Evolutionary conservation across 1,140 invertebrate genomes (phyloP).

Genomic region (Drosophila melanica): DNA sequence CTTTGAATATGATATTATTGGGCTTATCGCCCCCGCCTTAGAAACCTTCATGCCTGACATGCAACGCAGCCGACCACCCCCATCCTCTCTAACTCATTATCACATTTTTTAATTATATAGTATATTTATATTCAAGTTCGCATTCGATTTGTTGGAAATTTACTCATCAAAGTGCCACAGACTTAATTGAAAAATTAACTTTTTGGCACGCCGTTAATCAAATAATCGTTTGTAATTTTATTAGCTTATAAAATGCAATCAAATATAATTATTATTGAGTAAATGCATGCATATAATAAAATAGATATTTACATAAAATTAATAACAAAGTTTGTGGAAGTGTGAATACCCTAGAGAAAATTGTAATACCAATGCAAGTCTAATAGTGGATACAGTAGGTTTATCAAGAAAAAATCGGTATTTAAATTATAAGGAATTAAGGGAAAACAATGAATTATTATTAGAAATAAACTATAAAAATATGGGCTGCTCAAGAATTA

Average conservation of each 20-base stretch:
- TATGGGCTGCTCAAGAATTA: not conserved
- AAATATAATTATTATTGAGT: conserved; percentile 32
- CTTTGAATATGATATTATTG: conserved; percentile 17
- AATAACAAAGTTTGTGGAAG: not conserved
- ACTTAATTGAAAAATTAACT: conserved; percentile 57
- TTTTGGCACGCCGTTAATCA: conserved; percentile 43
- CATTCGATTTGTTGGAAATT: conserved; percentile 2
- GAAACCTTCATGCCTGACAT: conserved; percentile 14
- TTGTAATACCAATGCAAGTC: no score
- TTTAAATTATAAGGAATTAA: no score
- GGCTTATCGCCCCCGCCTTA: conserved; percentile 1
- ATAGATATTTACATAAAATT: no score
- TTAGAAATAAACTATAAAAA: conserved; percentile 1
- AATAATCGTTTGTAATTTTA: conserved; percentile 51
- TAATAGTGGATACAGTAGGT: no score
- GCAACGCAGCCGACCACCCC: not conserved
- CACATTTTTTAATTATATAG: not conserved
- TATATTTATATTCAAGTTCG: not conserved
- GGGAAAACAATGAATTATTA: no score
- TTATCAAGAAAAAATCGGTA: no score
- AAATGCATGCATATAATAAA: not conserved
- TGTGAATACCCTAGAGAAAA: not conserved
- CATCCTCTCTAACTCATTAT: not conserved
- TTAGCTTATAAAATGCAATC: conserved; percentile 49
- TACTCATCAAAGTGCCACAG: conserved; percentile 5